A percentile compares a stretch with the other conserved stretches of the same genome.
These are phyloP conservation scores for Hydroisotoma schaefferi DNA, from an alignment of 2,888 invertebrate genomes.

Conservation along the genomic window DNA sequence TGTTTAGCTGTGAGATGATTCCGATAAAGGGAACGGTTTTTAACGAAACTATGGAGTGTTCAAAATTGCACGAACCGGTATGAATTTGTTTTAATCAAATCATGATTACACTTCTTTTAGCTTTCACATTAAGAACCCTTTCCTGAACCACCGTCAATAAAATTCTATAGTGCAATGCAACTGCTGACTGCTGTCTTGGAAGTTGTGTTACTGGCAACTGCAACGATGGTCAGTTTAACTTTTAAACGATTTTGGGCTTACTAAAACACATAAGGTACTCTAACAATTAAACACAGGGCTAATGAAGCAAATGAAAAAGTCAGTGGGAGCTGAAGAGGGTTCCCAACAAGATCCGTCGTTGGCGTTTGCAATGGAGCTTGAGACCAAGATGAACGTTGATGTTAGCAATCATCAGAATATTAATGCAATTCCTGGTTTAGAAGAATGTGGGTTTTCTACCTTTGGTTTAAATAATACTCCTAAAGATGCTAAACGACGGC, in stretches of 20 bases:
- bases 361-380: conserved; percentile 17
- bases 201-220: background rate
- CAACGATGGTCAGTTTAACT: background rate
- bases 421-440: conserved; percentile 13
- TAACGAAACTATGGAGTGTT: no score
- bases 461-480: background rate
- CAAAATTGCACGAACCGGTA: no score
- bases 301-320: background rate
- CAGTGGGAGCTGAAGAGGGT: background rate
- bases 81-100: no score
- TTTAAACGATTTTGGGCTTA: background rate
- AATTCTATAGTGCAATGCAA: no score
- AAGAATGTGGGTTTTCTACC: conserved; percentile 24
- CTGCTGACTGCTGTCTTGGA: no score
- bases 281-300: background rate
- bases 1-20: no score
- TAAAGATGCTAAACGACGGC: conserved; percentile 16
- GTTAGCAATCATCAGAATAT: conserved; percentile 24
- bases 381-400: conserved; percentile 16
- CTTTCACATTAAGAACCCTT: no score
- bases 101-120: no score
- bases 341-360: background rate
- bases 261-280: background rate
- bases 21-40: no score
- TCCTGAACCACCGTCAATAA: no score